Evolutionary conservation across 30 jellyfish, hydroid and myxozoan species (phyloP), one percentile per base, ranked within the genome.

Genomic region (Turritopsis rubra): DNA sequence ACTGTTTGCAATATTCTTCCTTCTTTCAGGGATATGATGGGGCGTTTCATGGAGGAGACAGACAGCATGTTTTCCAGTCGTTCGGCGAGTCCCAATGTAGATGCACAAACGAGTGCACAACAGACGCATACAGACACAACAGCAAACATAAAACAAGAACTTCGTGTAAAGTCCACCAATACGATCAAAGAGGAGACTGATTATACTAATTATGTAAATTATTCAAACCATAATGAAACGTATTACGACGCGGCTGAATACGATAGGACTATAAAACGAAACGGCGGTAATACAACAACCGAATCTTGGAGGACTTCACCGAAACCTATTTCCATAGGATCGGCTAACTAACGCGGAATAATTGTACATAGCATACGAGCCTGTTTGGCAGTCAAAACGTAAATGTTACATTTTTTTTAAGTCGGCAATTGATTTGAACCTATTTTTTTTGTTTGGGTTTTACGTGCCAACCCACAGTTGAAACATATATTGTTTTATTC

Each of bases 11-110:
- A n/a, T n/a, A n/a, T n/a, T n/a, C n/a, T n/a, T n/a, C n/a, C n/a
- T n/a, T 60, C n/a, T 89, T 85, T 31, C 79, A 92, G 98, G 29
- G 98, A 92, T 81, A 87, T 87, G 91, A 92, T 92, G 98, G 98
- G 91, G 75, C 95, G 98, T 16, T 92, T 92, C 66, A 92, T 92
- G 95, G 98, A 92, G 30, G 98, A 92, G 52, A 88, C 85, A 7
- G 98, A 92, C 52, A 84, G 96, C 54, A 76, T 87, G 28, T 88
- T 87, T 53, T 87, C 98, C 70, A 92, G 96, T 79, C 88, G 96
- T 24, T 81, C 98, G 17, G 96, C 90, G 16, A 92, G 98, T 84
- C 98, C 98, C 21, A 74, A 16, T 71, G 60, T 26, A 13, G 82
- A 74, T 21, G 65, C 28, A 74, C 54, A 74, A 9, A 26, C 54